Evolutionary conservation across 2,113 vertebrate species (phyloP), one percentile per base, ranked within the genome.

Genomic region (Melanerpes aurifrons): DNA sequence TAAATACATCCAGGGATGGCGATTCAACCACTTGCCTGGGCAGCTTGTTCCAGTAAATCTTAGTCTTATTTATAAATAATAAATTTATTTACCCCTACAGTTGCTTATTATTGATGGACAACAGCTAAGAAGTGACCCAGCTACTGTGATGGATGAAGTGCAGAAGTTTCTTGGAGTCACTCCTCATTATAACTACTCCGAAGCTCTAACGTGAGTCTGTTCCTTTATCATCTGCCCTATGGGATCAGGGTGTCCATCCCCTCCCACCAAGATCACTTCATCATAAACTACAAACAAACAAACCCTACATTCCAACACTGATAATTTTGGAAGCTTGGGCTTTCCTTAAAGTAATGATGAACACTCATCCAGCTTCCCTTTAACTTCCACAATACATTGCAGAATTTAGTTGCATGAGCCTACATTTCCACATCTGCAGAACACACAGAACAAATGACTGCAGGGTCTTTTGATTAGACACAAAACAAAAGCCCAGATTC

Each of bases 91-190:
- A 67, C 85, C 58, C 26, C 91, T 89, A 22, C 94, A 99, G 99
- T 96, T 99, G 95, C 98, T 99, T 94, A 99, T 99, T 93, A 98
- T 99, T 81, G 99, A 99, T 69, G 99, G 99, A 66, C 99, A 99
- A 96, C 99, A 99, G 97, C 97, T 99, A 94, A 98, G 98, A 96
- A 98, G 97, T 54, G 98, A 99, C 95, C 99, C 99, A 47, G 98
- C 98, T 18, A 96, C 98, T 37, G 98, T 99, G 94, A 99, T 99
- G 99, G 99, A 99, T 87, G 99, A 98, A 96, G 98, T 99, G 19
- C 99, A 99, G 98, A 99, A 98, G 97, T 99, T 99, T 93, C 97
- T 99, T 80, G 98, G 98, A 89, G 98, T 99, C 25, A 98, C 98
- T 95, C 98, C 99, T 93, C 98, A 99, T 92, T 99, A 98, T 83